Base-by-base conservation (phyloP, 2,113 vertebrate species). In the Labrus mixtus region DNA sequence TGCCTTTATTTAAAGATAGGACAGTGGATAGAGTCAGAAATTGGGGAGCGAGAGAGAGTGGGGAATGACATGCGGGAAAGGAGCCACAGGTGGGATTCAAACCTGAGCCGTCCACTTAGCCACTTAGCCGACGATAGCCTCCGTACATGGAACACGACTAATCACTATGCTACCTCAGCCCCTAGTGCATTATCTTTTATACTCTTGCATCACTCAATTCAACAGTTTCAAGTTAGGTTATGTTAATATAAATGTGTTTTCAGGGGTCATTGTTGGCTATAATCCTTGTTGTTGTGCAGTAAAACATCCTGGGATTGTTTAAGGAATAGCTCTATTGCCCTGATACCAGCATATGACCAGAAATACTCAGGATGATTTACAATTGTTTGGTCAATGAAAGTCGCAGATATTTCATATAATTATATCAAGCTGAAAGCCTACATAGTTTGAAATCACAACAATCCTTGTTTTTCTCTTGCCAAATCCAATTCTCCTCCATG, bases 401-500 rank as follows among this genome's bases (percentile, higher is more conserved):
- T 20, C 17, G 12, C 10, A 51, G 9, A 17, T 9, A 41, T 59
- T 67, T 53, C 4, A 19, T 41, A 4, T 50, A 17, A 63, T 57
- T 41, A 19, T 16, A 70, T 57, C 10, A 43, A 39, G 17, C n/a
- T 45, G 22, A 23, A 41, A 20, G n/a, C n/a, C 8, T 11, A 43
- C 2, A 41, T 39, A 4, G 41, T 19, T 48, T 48, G 17, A 48
- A 48, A 48, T 48, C 15, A 17, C 43, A 33, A 43, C 22, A 45
- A 39, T 41, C 15, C 36, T 55, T 68, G 70, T 58, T 56, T 75
- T 62, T 71, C 25, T 15, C 9, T 45, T 10, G 15, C 50, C 25
- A 61, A 77, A 77, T 57, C 37, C 17, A 61, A 41, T 64, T 73
- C 45, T 50, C 45, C 48, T 17, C 39, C 39, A 60, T 59, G 53